Percentiles rank a stretch among this genome's conserved stretches.
Evolutionary conservation across 1,140 invertebrate genomes (phyloP).

Genomic region (Orussus abietinus): DNA sequence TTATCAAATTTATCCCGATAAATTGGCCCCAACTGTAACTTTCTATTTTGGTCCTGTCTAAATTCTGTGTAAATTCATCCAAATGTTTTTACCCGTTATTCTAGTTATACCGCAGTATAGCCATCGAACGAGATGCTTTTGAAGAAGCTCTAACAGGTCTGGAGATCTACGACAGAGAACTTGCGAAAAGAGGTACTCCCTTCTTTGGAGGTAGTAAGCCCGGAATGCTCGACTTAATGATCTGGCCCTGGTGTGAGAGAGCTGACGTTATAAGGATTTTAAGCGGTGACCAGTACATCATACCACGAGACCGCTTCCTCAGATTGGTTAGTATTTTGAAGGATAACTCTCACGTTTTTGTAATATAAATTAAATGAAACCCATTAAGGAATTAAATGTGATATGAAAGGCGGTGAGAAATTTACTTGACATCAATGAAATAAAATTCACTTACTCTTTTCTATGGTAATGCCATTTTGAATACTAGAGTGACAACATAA

Average conservation of each 20-base stretch:
- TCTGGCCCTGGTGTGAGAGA: constrained; percentile 86
- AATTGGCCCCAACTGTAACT: too few species aligned
- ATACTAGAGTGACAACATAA: too few species aligned
- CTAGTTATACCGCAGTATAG: constrained; percentile 29
- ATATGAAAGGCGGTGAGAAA: too few species aligned
- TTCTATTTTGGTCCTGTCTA: too few species aligned
- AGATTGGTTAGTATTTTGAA: constrained; percentile 45
- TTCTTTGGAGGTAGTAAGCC: constrained; percentile 69
- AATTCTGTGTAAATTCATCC: too few species aligned
- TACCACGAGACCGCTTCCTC: constrained; percentile 47
- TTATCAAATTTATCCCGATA: constrained; percentile 11
- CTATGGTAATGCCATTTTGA: too few species aligned
- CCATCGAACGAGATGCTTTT: constrained; percentile 35
- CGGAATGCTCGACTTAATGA: constrained; percentile 86
- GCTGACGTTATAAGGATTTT: constrained; percentile 56
- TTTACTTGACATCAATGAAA: too few species aligned
- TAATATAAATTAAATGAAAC: too few species aligned
- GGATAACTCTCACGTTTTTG: too few species aligned
- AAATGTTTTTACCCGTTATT: constrained; percentile 16
- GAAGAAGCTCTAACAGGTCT: constrained; percentile 55
- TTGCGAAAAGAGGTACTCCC: constrained; percentile 59
- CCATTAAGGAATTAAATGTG: too few species aligned
- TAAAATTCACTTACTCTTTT: too few species aligned
- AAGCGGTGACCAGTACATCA: constrained; percentile 56
- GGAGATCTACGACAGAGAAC: constrained; percentile 64